Evolutionary conservation across 1,140 invertebrate genomes (phyloP), one percentile per base, ranked within the genome.

Genomic region (Temnothorax nylanderi): DNA sequence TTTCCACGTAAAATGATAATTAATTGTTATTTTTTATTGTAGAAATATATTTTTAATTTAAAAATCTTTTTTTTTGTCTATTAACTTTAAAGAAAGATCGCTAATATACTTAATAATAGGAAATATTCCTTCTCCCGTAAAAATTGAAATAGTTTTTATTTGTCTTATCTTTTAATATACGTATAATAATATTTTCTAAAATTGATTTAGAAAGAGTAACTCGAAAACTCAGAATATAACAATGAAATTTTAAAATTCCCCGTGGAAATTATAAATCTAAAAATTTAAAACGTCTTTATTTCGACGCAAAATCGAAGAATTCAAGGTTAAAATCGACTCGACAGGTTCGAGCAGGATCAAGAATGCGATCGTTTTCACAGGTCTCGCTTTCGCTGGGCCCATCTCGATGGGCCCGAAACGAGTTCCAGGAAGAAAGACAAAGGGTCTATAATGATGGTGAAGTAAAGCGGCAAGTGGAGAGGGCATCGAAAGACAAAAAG

Each of bases 401-500:
- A n/a, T 58, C 74, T 32, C 60, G 54, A 75, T 71, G 71, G 34
- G 77, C 64, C 87, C 80, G 74, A 92, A 93, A 92, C 89, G 87
- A 90, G 89, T 93, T 93, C 91, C 82, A 86, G 49, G 91, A 91
- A 92, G 86, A 88, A 69, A 91, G 91, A 93, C 80, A 87, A 87
- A 91, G 89, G 76, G 54, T 49, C 21, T 62, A 51, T 82, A 88
- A 90, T 64, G 54, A 86, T 71, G 56, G 81, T 34, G 62, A 76
- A 75, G 86, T 78, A 80, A 34, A 60, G 21, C 44, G 34, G 34
- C 60, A 8, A 11, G 4, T 6, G 54, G 21, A 49, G 56, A 74
- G 37, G 6, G 13, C n/a, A 78, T n/a, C 18, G 21, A 37, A 69
- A 69, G 21, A 69, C 41, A 16, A 49, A 41, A 51, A 56, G 0